phyloP scores from a whole-genome alignment of 2,797 vertebrate species.

The Pelochelys cantorii region DNA sequence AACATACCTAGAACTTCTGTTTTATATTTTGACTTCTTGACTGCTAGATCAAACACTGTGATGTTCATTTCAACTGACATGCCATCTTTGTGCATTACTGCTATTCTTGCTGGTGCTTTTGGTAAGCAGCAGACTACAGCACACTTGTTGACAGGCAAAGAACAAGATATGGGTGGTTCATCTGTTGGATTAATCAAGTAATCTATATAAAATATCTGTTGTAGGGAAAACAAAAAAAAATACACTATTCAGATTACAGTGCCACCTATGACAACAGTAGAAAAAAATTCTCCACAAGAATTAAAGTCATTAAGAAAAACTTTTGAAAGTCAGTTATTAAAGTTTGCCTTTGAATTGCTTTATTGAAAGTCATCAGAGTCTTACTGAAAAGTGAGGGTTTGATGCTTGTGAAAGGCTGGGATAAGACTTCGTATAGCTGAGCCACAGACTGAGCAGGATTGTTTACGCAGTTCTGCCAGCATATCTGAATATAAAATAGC shows the following conservation, averaged over 20 bases:
- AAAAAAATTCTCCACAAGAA: no score
- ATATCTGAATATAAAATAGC: not conserved
- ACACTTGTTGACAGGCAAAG: constrained; percentile 70
- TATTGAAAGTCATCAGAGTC: not conserved
- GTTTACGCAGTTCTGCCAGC: not conserved
- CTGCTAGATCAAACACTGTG: constrained; percentile 77
- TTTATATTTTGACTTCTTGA: constrained; percentile 79
- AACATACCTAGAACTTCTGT: constrained; percentile 73
- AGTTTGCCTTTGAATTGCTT: not conserved
- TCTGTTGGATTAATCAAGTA: constrained; percentile 73
- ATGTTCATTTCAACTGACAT: constrained; percentile 52
- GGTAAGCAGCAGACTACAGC: constrained; percentile 81
- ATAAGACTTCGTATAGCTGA: not conserved
- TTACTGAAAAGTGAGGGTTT: not conserved
- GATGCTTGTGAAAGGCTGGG: not conserved
- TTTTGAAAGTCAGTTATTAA: not conserved
- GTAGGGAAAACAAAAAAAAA: not conserved
- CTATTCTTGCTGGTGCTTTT: constrained; percentile 79
- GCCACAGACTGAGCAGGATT: not conserved
- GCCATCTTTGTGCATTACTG: constrained; percentile 61
- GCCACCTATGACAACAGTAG: not conserved
- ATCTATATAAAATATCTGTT: constrained; percentile 78
- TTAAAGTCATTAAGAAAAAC: not conserved
- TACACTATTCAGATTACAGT: not conserved
- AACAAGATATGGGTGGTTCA: constrained; percentile 68